These are phyloP conservation scores for Atopsyche davidsoni DNA, from an alignment of 1,140 invertebrate species.

Conservation along the genomic window DNA sequence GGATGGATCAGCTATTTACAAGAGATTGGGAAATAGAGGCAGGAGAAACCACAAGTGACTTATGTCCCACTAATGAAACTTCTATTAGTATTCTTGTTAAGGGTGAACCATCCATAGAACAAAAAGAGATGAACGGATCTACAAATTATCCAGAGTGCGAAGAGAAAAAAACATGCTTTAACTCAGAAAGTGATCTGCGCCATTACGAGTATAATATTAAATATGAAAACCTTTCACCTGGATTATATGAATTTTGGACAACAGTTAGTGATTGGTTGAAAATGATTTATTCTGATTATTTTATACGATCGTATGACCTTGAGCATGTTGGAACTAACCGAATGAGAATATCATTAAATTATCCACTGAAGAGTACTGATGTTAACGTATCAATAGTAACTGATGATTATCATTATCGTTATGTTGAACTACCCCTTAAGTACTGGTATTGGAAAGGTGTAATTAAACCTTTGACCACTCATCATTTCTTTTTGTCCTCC, in stretches of 20 bases:
- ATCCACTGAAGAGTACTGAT: constrained; percentile 22
- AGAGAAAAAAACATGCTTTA: constrained; percentile 24
- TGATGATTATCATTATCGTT: constrained; percentile 27
- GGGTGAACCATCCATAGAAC: constrained; percentile 9
- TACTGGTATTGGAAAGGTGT: constrained; percentile 19
- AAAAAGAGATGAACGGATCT: background rate
- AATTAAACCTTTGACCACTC: constrained; percentile 7
- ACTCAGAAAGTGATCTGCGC: constrained; percentile 13
- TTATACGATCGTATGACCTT: constrained; percentile 2
- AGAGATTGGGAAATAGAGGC: constrained; percentile 29
- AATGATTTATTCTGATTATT: constrained; percentile 12
- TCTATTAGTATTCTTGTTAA: constrained; percentile 1
- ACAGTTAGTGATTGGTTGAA: constrained; percentile 17
- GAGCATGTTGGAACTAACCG: constrained; percentile 6
- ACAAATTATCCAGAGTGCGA: constrained; percentile 32
- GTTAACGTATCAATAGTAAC: constrained; percentile 30
- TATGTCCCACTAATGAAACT: constrained; percentile 7
- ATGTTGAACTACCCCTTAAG: constrained; percentile 28
- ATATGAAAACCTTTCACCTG: constrained; percentile 22
- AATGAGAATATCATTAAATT: constrained; percentile 27
- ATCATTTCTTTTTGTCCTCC: background rate
- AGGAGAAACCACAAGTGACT: constrained; percentile 1
- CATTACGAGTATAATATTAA: constrained; percentile 15
- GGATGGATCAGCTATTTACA: constrained; percentile 33
- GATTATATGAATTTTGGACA: constrained; percentile 32